Percentiles rank a stretch among this genome's conserved stretches.
phyloP scores from a whole-genome alignment of 1,140 invertebrate species.

The Aphelinus certus region DNA sequence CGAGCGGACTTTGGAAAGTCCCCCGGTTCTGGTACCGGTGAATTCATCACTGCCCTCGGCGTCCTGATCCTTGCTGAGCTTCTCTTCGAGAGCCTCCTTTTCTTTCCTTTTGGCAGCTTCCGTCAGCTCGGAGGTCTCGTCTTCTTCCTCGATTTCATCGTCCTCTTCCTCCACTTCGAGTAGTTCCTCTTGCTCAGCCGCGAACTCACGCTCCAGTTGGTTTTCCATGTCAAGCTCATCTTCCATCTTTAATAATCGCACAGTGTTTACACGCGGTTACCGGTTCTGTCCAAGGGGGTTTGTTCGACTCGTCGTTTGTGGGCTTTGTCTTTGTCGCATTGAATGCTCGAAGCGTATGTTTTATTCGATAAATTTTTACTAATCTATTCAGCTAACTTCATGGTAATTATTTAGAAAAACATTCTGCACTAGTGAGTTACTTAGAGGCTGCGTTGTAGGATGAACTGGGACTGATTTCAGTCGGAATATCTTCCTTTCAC shows the following conservation, averaged over 20 bases:
- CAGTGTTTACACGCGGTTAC: background rate
- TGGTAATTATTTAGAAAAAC: too few relatives aligned
- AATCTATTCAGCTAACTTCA: too few relatives aligned
- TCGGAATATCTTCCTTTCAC: too few relatives aligned
- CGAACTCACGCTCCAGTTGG: slow-evolving; percentile 83
- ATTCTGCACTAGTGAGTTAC: too few relatives aligned
- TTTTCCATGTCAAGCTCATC: slow-evolving; percentile 92
- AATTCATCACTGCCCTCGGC: slow-evolving; percentile 47
- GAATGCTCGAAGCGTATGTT: too few relatives aligned
- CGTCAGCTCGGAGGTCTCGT: slow-evolving; percentile 65
- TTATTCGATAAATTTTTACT: too few relatives aligned
- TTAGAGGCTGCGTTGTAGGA: too few relatives aligned
- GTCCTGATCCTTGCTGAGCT: slow-evolving; percentile 42
- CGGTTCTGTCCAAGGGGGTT: too few relatives aligned
- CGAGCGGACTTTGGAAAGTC: slow-evolving; percentile 70
- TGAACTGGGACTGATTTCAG: too few relatives aligned
- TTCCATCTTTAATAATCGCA: slow-evolving; percentile 74
- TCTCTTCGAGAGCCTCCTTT: slow-evolving; percentile 67
- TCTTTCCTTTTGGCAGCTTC: slow-evolving; percentile 77
- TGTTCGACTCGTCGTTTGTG: too few relatives aligned
- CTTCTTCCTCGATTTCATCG: slow-evolving; percentile 76
- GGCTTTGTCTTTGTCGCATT: too few relatives aligned
- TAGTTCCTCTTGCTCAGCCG: slow-evolving; percentile 68
- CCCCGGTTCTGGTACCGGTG: slow-evolving; percentile 47
- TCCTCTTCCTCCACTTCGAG: slow-evolving; percentile 78